Evolutionary conservation across 2,797 vertebrate genomes (phyloP), one percentile per base, ranked within the genome.

Genomic region (Cynopterus sphinx): DNA sequence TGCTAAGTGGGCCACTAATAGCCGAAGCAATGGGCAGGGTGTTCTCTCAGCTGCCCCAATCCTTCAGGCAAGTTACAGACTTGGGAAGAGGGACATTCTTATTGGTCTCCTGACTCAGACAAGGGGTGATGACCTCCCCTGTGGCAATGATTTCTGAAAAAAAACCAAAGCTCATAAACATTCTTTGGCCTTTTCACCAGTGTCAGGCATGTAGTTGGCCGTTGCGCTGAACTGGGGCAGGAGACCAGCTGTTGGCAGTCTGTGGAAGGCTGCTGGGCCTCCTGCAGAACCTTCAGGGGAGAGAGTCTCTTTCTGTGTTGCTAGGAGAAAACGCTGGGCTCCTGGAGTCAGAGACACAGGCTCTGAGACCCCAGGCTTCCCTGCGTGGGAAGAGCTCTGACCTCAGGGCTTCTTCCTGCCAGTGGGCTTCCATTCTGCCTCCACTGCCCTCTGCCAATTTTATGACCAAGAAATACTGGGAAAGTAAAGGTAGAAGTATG

Each of bases 81-180:
- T 33, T 65, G 39, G 22, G 21, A 49, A 46, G 15, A 19, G 49
- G 36, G 77, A 51, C 46, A 33, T 85, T 67, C 43, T 55, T 59
- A 55, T 3, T 15, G 36, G 70, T 74, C 84, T 86, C 21, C 46
- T 65, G 26, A 81, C 84, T 33, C 22, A 94, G 57, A 55, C 74
- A 28, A 85, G 51, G n/a, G 41, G 53, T 1, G 1, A 0, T 39
- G 79, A 26, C 73, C 28, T 61, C 53, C 75, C 61, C 39, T 13
- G 61, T 61, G 65, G 78, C 65, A 39, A 1, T 49, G 79, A 87
- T 55, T 95, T 93, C 77, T 67, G 77, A 96, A 71, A 94, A 67
- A 22, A 49, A 90, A 91, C 43, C 31, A 33, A 11, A 75, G 59
- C 70, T 91, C n/a, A 24, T 78, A 79, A 91, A 93, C 81, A 79